These are phyloP conservation scores for Pyrgilauda ruficollis DNA, from an alignment of 2,113 vertebrate species.

Conservation along the genomic window DNA sequence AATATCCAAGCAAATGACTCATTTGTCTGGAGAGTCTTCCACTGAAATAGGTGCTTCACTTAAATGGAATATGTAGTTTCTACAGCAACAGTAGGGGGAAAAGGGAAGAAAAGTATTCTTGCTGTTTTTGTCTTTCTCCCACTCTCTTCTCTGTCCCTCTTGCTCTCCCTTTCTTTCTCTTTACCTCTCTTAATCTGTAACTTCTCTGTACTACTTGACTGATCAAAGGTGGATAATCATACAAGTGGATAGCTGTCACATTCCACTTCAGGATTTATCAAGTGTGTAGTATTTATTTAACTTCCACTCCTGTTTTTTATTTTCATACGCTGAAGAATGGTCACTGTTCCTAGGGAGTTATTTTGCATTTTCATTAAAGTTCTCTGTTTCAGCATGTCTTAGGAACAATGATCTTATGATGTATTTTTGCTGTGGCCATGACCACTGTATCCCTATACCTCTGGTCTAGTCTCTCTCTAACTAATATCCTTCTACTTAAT, in stretches of 20 bases:
- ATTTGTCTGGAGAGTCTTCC: not conserved
- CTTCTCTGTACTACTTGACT: not conserved
- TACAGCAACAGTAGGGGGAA: not conserved
- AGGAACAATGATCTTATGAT: not conserved
- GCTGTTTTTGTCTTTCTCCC: not conserved
- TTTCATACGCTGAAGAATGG: not conserved
- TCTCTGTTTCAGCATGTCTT: not conserved
- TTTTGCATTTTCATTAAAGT: not conserved
- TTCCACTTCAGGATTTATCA: not conserved
- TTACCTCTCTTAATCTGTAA: not conserved
- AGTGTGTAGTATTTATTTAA: not conserved
- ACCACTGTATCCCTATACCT: not conserved
- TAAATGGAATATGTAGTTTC: not conserved
- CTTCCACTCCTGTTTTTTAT: not conserved
- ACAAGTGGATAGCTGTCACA: not conserved
- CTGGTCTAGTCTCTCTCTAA: not conserved
- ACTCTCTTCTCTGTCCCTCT: not conserved
- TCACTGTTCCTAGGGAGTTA: not conserved
- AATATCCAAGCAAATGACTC: not conserved
- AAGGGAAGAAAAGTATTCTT: not conserved
- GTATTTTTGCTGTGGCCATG: not conserved
- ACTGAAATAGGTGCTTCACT: not conserved
- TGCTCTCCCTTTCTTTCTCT: not conserved
- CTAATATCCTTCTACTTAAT: not conserved
- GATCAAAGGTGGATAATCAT: not conserved